These are phyloP conservation scores for Cryptocephalus moraei DNA, from an alignment of 2,888 invertebrate genomes.

Conservation along the genomic window DNA sequence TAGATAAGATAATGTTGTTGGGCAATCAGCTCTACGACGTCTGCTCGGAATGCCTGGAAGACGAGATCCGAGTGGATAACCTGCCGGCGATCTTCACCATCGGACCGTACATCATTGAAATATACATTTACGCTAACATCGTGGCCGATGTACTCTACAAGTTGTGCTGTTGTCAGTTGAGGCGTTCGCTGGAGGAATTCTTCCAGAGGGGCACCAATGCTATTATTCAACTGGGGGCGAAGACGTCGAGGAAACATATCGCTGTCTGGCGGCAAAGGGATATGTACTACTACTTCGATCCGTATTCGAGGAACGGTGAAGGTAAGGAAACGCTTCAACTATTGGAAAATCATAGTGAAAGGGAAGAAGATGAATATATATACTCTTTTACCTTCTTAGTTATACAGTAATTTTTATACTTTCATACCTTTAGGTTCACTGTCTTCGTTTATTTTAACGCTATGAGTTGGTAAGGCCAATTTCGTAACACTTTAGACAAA, in stretches of 20 bases:
- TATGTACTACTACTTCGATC: slow-evolving; percentile 55
- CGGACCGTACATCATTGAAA: slow-evolving; percentile 48
- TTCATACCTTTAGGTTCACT: no score
- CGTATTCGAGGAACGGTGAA: slow-evolving; percentile 50
- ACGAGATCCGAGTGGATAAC: slow-evolving; percentile 44
- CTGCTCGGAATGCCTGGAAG: slow-evolving; percentile 39
- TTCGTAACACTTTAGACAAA: no score
- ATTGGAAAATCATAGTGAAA: no score
- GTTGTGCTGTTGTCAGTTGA: slow-evolving; percentile 44
- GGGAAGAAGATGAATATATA: no score
- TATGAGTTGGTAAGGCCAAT: no score
- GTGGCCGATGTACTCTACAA: slow-evolving; percentile 39
- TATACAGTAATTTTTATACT: no score
- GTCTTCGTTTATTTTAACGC: no score
- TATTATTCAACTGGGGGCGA: slow-evolving; percentile 46
- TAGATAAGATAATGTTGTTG: slow-evolving; percentile 48
- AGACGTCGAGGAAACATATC: slow-evolving; percentile 37
- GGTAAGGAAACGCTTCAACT: slow-evolving; percentile 30
- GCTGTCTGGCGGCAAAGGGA: slow-evolving; percentile 54
- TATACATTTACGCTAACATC: slow-evolving; percentile 46
- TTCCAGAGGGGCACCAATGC: slow-evolving; percentile 41
- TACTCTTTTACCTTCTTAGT: no score
- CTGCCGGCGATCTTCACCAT: slow-evolving; percentile 47
- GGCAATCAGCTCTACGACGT: slow-evolving; percentile 50
- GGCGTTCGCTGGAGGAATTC: slow-evolving; percentile 41